Base-by-base conservation (phyloP, 2,888 invertebrate species). In the Selenia dentaria region DNA sequence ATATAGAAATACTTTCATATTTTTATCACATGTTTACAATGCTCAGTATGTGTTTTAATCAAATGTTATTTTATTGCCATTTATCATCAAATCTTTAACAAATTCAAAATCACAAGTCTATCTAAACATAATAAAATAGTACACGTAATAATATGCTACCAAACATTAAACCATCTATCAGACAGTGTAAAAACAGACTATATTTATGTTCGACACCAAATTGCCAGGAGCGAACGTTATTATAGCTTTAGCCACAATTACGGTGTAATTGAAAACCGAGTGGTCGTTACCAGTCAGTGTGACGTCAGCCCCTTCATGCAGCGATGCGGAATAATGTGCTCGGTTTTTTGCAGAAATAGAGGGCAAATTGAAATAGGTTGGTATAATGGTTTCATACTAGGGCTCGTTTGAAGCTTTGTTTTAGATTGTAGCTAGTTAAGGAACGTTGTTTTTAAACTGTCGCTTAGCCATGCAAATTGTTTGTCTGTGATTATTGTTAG, bases 221-320 rank as follows among this genome's bases (percentile, higher is more conserved):
- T 87, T 83, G 80, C 74, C 52, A 62, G 70, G 70, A 69, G 63
- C 74, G 62, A 58, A 46, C 66, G 75, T 76, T 80, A 84, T 84
- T 85, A 83, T 73, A 67, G 82, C 74, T 41, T 40, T 48, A 66
- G 74, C 78, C 79, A 76, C 83, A 84, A 86, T 88, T 85, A 86
- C 74, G 57, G 74, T 65, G 86, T 85, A 88, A 89, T 89, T 88
- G 88, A 88, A 88, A 85, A 82, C 78, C 63, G 74, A 80, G 80
- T 73, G 76, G 77, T 79, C 70, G 79, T 83, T 83, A 80, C 56
- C 65, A 62, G 57, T 63, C 60, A 56, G 59, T 64, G 68, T 78
- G 79, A 79, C 74, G 79, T 74, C 71, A 71, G 46, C 45, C 52
- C 45, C 50, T 51, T 58, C 52, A 47, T 48, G 47, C 47, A 48